A percentile compares a stretch with the other conserved stretches of the same genome.
These are phyloP conservation scores for Catostylus mosaicus DNA, from an alignment of 30 jellyfish, hydroid and myxozoan species.

Conservation along the genomic window DNA sequence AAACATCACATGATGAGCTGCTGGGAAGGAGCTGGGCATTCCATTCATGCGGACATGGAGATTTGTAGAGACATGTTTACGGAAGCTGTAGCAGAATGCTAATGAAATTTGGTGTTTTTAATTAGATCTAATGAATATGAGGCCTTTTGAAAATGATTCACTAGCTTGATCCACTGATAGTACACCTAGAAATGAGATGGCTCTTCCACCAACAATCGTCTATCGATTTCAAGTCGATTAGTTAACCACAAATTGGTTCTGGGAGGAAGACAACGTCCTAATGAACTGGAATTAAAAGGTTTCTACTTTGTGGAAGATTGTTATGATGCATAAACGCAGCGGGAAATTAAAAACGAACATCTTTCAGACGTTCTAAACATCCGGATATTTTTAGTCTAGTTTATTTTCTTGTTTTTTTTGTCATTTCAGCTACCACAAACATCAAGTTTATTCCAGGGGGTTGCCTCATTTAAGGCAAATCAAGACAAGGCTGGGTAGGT, in stretches of 20 bases:
- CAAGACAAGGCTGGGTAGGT: too few species aligned
- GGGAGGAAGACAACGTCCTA: slow-evolving; percentile 24
- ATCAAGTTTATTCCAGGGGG: too few species aligned
- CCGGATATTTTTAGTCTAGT: background rate
- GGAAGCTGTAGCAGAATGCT: slow-evolving; percentile 45
- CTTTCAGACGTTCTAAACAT: background rate
- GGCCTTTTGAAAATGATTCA: slow-evolving; percentile 24
- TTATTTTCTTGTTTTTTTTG: background rate
- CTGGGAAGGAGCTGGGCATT: slow-evolving; percentile 2
- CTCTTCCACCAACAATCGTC: slow-evolving; percentile 1
- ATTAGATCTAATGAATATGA: slow-evolving; percentile 46
- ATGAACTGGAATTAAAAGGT: slow-evolving; percentile 52
- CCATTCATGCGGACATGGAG: slow-evolving; percentile 8
- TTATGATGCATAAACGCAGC: background rate
- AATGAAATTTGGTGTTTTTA: slow-evolving; percentile 53
- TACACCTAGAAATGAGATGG: slow-evolving; percentile 37
- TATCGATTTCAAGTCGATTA: slow-evolving; percentile 20
- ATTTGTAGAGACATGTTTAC: slow-evolving; percentile 49
- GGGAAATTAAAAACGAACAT: slow-evolving; percentile 4
- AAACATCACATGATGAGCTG: too few species aligned
- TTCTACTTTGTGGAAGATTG: background rate
- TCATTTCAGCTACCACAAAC: too few species aligned
- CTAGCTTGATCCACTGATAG: slow-evolving; percentile 48
- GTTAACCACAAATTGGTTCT: slow-evolving; percentile 31
- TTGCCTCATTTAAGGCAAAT: too few species aligned